Conservation (phyloP, 2,888 invertebrate genomes). For the Lamellibrachia columna region DNA sequence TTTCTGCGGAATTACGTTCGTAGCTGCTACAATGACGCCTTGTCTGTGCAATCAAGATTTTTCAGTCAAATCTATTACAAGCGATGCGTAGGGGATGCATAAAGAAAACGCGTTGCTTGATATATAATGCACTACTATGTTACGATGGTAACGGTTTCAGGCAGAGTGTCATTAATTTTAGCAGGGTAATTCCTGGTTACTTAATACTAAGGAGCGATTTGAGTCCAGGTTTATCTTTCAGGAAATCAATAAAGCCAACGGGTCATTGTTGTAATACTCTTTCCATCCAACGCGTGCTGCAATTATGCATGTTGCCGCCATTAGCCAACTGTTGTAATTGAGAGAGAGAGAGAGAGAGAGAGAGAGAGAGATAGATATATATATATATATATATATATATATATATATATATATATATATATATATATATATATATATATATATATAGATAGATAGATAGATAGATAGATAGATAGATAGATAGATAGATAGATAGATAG, state of each 20-base stretch:
- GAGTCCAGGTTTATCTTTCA: background rate
- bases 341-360: no score
- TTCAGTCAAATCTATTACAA: background rate
- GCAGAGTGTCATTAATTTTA: background rate
- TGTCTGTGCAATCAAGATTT: background rate
- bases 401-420: no score
- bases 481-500: no score
- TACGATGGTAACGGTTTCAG: background rate
- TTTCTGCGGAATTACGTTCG: conserved; percentile 9
- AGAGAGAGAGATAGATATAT: no score
- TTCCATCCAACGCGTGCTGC: background rate
- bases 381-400: no score
- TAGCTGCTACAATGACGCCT: background rate
- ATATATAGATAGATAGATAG: no score
- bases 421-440: no score
- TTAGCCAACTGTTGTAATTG: no score
- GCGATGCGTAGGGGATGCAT: background rate
- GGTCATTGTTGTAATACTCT: background rate
- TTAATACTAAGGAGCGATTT: background rate
- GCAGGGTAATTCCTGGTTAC: background rate
- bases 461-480: no score
- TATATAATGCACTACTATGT: background rate
- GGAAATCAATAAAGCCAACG: background rate
- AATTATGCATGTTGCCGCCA: background rate
- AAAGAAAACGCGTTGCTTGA: background rate